phyloP scores from a whole-genome alignment of 1,140 invertebrate genomes.

The Drosophila saltans region DNA sequence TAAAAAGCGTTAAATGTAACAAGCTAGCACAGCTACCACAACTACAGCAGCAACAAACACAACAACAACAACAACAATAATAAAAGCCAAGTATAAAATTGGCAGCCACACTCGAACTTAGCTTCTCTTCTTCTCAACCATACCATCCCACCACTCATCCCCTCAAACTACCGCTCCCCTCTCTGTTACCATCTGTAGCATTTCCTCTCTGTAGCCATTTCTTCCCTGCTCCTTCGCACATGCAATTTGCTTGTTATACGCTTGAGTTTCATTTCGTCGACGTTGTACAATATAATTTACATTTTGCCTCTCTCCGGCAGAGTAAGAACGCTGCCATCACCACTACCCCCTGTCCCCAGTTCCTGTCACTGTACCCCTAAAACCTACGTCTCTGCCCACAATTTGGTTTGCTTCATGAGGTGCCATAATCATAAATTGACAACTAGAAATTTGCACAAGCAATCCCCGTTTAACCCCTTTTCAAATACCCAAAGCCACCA shows the following conservation, averaged over 20 bases:
- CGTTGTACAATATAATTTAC: constrained; percentile 70
- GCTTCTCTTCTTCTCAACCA: not conserved
- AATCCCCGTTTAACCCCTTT: constrained; percentile 30
- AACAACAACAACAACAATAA: constrained; percentile 52
- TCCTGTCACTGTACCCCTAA: not conserved
- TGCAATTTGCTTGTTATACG: constrained; percentile 77
- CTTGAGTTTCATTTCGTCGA: constrained; percentile 70
- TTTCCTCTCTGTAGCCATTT: not conserved
- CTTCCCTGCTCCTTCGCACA: constrained; percentile 6
- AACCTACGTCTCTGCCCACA: not conserved
- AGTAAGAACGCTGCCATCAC: not conserved
- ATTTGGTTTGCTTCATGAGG: constrained; percentile 61
- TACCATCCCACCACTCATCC: no score
- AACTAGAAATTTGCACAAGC: constrained; percentile 80
- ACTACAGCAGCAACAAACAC: constrained; percentile 37
- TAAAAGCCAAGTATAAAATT: constrained; percentile 69
- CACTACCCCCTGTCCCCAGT: not conserved
- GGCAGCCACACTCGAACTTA: constrained; percentile 45
- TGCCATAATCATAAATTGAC: constrained; percentile 82
- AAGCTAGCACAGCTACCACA: constrained; percentile 35
- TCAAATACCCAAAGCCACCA: not conserved
- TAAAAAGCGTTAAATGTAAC: constrained; percentile 77
- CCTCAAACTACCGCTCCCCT: not conserved
- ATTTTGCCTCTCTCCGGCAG: constrained; percentile 50
- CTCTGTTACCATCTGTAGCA: not conserved